Percentiles rank a stretch among this genome's conserved stretches.
phyloP scores from a whole-genome alignment of 2,113 vertebrate genomes.

The Tachysurus fulvidraco region DNA sequence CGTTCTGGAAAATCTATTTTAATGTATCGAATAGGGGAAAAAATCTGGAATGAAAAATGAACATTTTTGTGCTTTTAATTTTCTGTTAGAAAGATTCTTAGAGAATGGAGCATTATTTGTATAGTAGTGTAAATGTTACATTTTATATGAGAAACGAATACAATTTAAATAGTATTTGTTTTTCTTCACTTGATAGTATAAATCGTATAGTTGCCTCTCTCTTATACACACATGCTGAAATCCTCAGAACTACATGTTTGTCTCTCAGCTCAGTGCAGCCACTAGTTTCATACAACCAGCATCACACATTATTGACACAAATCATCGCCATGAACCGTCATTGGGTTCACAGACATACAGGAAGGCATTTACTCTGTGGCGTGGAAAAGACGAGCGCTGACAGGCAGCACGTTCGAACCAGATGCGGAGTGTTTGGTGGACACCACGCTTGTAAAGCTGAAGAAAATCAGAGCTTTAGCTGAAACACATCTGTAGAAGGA shows the following conservation, averaged over 20 bases:
- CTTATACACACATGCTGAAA: background rate
- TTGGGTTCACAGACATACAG: background rate
- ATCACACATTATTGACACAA: background rate
- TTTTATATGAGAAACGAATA: too few species aligned
- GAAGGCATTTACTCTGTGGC: background rate
- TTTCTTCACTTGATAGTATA: too few species aligned
- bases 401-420: background rate
- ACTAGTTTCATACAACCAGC: background rate
- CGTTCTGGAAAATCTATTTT: too few species aligned
- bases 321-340: background rate
- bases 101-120: too few species aligned
- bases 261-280: background rate
- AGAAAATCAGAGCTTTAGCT: conserved; percentile 9
- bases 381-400: background rate
- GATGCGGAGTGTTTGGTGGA: background rate
- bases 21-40: too few species aligned
- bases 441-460: background rate
- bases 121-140: too few species aligned
- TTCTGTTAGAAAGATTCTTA: too few species aligned
- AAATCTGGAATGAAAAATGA: too few species aligned
- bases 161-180: too few species aligned
- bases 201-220: background rate
- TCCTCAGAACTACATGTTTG: background rate
- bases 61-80: too few species aligned
- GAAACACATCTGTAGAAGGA: conserved; percentile 8